Conservation (phyloP, 2,797 vertebrate species). For the Antennarius maculatus region DNA sequence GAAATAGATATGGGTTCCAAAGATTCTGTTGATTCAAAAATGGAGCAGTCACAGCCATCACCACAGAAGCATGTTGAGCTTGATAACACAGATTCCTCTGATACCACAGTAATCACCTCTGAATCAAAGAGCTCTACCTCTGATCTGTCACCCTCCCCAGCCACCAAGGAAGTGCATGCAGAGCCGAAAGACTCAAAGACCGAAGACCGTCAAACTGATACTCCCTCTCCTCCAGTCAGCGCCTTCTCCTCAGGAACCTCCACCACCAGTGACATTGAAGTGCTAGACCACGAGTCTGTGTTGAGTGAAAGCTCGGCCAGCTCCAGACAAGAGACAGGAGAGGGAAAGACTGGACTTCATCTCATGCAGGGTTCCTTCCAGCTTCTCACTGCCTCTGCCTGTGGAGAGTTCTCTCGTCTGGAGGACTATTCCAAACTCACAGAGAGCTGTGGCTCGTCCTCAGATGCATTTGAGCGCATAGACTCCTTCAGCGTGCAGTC, state of each 20-base stretch:
- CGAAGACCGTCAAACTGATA: slow-evolving; percentile 96
- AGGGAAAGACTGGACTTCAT: slow-evolving; percentile 91
- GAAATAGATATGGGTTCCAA: slow-evolving; percentile 38
- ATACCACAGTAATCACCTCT: slow-evolving; percentile 33
- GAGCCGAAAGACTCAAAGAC: slow-evolving; percentile 90
- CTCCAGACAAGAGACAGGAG: slow-evolving; percentile 91
- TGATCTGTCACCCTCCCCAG: slow-evolving; percentile 62
- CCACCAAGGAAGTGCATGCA: slow-evolving; percentile 82
- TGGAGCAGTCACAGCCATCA: slow-evolving; percentile 38
- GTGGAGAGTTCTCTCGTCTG: slow-evolving; percentile 88
- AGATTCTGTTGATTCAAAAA: slow-evolving; percentile 43
- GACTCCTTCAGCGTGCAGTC: slow-evolving; percentile 98
- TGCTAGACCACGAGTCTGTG: slow-evolving; percentile 97
- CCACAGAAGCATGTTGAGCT: slow-evolving; percentile 34
- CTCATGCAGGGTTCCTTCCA: slow-evolving; percentile 98
- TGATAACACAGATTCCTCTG: slow-evolving; percentile 42
- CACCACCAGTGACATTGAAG: slow-evolving; percentile 98
- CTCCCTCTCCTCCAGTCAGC: slow-evolving; percentile 94
- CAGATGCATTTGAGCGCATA: slow-evolving; percentile 97
- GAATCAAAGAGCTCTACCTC: slow-evolving; percentile 61
- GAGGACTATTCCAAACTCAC: slow-evolving; percentile 97
- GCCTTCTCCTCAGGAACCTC: slow-evolving; percentile 98
- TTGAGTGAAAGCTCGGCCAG: slow-evolving; percentile 98
- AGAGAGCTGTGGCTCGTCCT: slow-evolving; percentile 94
- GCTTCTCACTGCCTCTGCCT: slow-evolving; percentile 92